Evolutionary conservation across 2,797 vertebrate genomes (phyloP).

Genomic region (Clarias fuscus): DNA sequence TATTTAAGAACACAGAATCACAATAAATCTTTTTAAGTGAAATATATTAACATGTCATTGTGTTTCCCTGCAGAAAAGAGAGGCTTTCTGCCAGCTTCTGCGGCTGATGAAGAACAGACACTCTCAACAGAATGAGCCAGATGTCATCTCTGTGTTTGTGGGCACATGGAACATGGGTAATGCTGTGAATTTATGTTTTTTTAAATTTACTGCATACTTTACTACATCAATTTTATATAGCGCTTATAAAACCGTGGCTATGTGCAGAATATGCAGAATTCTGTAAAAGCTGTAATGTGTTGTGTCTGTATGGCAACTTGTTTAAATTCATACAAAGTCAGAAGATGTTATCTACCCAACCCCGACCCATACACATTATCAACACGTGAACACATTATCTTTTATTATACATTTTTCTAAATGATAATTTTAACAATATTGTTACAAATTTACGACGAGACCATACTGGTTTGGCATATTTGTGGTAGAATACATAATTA

Average conservation of each 20-base stretch:
- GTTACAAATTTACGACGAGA: background rate
- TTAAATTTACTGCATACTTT: background rate
- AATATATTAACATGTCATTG: background rate
- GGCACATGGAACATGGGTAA: constrained; percentile 88
- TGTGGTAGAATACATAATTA: background rate
- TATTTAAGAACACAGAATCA: background rate
- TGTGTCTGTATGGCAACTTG: background rate
- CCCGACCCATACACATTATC: background rate
- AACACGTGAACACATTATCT: background rate
- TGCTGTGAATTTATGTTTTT: background rate
- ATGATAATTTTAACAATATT: background rate
- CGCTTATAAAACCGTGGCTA: background rate
- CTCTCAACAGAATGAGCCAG: constrained; percentile 72
- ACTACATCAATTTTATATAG: background rate
- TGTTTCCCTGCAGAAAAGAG: constrained; percentile 71
- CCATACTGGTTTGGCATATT: background rate
- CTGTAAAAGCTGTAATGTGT: background rate
- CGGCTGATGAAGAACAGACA: constrained; percentile 78
- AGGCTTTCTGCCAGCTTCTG: constrained; percentile 80
- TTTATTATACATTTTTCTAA: background rate
- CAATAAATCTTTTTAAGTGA: too few relatives aligned
- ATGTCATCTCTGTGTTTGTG: constrained; percentile 79
- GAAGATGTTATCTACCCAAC: background rate
- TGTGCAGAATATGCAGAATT: background rate
- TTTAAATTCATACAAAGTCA: background rate